Conservation (phyloP, 2,888 invertebrate genomes). For the Villa cingulata region DNA sequence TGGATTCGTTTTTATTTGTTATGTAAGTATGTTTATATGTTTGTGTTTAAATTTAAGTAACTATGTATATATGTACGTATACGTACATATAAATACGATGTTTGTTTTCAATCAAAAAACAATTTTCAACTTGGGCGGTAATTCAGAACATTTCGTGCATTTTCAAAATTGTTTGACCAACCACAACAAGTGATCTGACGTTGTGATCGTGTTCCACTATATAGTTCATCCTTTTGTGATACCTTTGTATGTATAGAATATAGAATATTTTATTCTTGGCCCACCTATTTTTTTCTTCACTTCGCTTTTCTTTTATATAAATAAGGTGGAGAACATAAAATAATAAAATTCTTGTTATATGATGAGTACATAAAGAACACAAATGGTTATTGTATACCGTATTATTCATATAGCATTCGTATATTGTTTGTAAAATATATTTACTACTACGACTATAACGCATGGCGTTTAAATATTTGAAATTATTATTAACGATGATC, state of each 20-base stretch:
- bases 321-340: background rate
- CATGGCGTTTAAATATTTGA: too few species aligned
- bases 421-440: too few species aligned
- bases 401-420: too few species aligned
- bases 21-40: too few species aligned
- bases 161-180: constrained; percentile 7
- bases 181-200: constrained; percentile 2
- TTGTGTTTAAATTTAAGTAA: too few species aligned
- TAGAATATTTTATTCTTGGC: background rate
- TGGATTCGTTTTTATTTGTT: background rate
- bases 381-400: too few species aligned
- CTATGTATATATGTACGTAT: too few species aligned
- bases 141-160: constrained; percentile 14
- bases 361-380: too few species aligned
- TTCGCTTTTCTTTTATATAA: too few species aligned
- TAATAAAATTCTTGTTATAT: too few species aligned
- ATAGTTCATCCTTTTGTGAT: background rate
- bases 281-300: background rate
- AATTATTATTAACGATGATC: too few species aligned
- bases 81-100: background rate
- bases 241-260: background rate
- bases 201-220: background rate
- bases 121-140: constrained; percentile 16
- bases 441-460: too few species aligned
- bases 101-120: constrained; percentile 11